phyloP scores from a whole-genome alignment of 92 coral and sea anemone genomes.

The Montipora capitata region DNA sequence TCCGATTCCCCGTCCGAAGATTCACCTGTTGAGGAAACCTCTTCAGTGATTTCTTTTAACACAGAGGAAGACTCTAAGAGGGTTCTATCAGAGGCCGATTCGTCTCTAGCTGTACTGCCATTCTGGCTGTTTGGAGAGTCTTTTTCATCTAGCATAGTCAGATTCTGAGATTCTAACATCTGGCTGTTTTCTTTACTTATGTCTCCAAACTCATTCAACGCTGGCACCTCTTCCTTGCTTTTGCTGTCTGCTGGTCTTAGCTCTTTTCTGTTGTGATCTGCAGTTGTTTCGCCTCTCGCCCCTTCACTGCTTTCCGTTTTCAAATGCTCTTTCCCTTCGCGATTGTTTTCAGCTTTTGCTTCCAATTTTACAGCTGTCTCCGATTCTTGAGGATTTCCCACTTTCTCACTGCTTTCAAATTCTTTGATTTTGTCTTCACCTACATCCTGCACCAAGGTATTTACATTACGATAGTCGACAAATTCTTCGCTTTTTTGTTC shows the following conservation, averaged over 20 bases:
- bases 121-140: neutral
- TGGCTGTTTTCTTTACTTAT: neutral
- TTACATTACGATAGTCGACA: neutral
- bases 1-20: conserved; percentile 86
- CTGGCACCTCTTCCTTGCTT: neutral
- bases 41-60: neutral
- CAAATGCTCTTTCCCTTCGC: neutral
- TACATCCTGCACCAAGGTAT: neutral
- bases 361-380: neutral
- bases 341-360: neutral
- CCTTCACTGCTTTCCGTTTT: neutral
- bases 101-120: neutral
- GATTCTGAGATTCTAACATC: neutral
- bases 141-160: neutral
- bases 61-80: neutral
- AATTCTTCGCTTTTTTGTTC: neutral
- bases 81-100: neutral
- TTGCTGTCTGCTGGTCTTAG: neutral
- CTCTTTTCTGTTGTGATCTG: neutral
- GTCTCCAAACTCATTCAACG: neutral
- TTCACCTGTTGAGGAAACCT: conserved; percentile 59
- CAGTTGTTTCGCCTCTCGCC: neutral
- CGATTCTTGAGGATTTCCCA: neutral
- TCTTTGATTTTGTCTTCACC: neutral
- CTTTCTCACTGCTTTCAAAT: conserved; percentile 3